Evolutionary conservation across 92 coral and sea anemone species (phyloP), one percentile per base, ranked within the genome.

Genomic region (Pocillopora meandrina): DNA sequence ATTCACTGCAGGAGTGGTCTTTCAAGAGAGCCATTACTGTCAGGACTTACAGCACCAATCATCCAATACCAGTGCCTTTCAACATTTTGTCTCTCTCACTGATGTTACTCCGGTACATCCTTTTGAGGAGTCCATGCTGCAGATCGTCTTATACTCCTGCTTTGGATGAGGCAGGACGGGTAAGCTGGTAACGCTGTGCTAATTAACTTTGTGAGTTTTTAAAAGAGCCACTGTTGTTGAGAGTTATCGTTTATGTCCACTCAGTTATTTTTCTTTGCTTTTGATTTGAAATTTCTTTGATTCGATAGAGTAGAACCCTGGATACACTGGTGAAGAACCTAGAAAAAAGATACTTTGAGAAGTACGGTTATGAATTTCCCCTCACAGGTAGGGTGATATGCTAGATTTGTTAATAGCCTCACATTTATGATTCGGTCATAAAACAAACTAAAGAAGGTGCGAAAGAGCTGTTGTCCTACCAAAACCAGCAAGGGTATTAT

Each of bases 41-140:
- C 52, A 66, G 23, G 56, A 74, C 82, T 15, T 87, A 87, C 80
- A 63, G 72, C 7, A 58, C 72, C 11, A 72, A 80, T 56, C 90
- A 87, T 23, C 76, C 90, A 0, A 71, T 87, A 13, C 91, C 91
- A 76, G 88, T 88, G 18, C 91, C 91, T 26, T 83, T 88, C 80
- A 88, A 88, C 69, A 59, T 88, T 6, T 23, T 88, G 5, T 83
- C 91, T 47, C 57, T 87, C 56, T 61, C 72, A 1, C 26, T 71
- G 35, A 42, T 86, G 57, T 61, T 15, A 74, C 55, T 74, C 55
- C 52, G 63, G 20, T n/a, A 56, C 49, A 26, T 13, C 60, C 55
- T 9, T 56, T 19, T 10, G n/a, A 15, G 18, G 20, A 18, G 61
- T 73, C 16, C 55, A 9, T 49, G 60, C 21, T 21, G 26, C n/a